Conservation (phyloP, 1,140 invertebrate species). For the Drosophila murphyi region DNA sequence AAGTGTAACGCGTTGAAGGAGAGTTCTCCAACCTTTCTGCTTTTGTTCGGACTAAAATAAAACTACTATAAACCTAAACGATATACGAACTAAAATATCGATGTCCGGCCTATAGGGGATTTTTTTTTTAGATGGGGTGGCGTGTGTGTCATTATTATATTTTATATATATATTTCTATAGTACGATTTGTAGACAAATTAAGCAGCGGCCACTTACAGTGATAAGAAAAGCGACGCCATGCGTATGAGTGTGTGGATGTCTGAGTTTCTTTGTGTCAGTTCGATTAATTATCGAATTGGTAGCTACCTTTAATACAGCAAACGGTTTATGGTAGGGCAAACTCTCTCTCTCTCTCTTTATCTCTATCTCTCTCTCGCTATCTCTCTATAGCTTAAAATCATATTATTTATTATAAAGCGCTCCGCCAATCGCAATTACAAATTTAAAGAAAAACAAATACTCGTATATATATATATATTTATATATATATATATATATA, state of each 20-base stretch:
- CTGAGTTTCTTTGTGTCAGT: slow-evolving; percentile 36
- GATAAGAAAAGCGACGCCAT: slow-evolving; percentile 74
- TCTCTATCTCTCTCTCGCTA: slow-evolving; percentile 22
- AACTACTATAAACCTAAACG: no score
- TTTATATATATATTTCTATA: slow-evolving; percentile 29
- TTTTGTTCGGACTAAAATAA: no score
- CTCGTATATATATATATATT: slow-evolving; percentile 11
- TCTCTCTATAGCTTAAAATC: slow-evolving; percentile 52
- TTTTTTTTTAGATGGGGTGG: slow-evolving; percentile 59
- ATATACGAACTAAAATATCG: no score
- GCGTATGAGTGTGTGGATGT: slow-evolving; percentile 16
- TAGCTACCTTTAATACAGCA: slow-evolving; percentile 50
- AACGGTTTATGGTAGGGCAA: background rate
- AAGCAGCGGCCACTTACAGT: slow-evolving; percentile 67
- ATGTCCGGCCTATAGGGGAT: no score
- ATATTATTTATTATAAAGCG: slow-evolving; percentile 67
- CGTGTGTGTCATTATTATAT: slow-evolving; percentile 25
- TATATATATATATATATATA: background rate
- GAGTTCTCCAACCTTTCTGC: no score
- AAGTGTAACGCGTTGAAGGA: no score
- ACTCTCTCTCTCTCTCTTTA: slow-evolving; percentile 15
- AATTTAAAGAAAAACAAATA: background rate
- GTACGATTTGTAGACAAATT: slow-evolving; percentile 30
- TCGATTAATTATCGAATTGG: slow-evolving; percentile 75
- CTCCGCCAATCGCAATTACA: slow-evolving; percentile 17